A percentile compares a stretch with the other conserved stretches of the same genome.
These are phyloP conservation scores for Pseudobourletiella spinata DNA, from an alignment of 1,140 invertebrate species.

Conservation along the genomic window DNA sequence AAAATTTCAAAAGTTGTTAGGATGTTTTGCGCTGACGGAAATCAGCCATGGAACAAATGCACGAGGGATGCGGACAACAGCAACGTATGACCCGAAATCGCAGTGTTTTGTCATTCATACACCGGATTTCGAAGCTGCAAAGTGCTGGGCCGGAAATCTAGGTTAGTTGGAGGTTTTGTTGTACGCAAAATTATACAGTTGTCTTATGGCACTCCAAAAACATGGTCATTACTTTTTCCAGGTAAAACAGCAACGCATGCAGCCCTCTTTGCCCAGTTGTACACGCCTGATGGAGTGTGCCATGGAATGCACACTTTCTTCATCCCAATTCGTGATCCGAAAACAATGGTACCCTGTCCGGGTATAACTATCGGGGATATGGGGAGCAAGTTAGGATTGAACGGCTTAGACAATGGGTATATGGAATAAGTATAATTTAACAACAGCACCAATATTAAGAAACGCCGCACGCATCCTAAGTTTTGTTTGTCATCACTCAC, in stretches of 20 bases:
- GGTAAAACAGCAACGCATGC: conserved; percentile 51
- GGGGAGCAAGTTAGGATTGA: conserved; percentile 77
- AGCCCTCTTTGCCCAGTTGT: conserved; percentile 52
- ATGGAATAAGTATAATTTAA: background rate
- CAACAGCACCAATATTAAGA: background rate
- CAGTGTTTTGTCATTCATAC: conserved; percentile 81
- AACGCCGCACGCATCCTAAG: background rate
- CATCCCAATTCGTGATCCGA: conserved; percentile 68
- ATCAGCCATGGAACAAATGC: conserved; percentile 89
- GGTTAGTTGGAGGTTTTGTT: conserved; percentile 44
- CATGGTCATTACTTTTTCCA: conserved; percentile 27
- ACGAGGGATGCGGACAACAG: conserved; percentile 81
- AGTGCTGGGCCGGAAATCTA: conserved; percentile 89
- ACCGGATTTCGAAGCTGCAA: conserved; percentile 86
- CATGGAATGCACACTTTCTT: conserved; percentile 82
- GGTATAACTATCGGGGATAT: conserved; percentile 62
- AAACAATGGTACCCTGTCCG: conserved; percentile 60
- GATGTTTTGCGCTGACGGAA: conserved; percentile 85
- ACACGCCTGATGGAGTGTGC: conserved; percentile 57
- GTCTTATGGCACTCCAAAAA: background rate
- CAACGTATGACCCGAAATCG: conserved; percentile 67
- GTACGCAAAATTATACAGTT: background rate
- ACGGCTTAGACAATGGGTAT: conserved; percentile 75
- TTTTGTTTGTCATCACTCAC: background rate
- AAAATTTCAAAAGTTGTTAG: conserved; percentile 54